These are phyloP conservation scores for Drosophila bocqueti DNA, from an alignment of 1,140 invertebrate genomes.

Conservation along the genomic window DNA sequence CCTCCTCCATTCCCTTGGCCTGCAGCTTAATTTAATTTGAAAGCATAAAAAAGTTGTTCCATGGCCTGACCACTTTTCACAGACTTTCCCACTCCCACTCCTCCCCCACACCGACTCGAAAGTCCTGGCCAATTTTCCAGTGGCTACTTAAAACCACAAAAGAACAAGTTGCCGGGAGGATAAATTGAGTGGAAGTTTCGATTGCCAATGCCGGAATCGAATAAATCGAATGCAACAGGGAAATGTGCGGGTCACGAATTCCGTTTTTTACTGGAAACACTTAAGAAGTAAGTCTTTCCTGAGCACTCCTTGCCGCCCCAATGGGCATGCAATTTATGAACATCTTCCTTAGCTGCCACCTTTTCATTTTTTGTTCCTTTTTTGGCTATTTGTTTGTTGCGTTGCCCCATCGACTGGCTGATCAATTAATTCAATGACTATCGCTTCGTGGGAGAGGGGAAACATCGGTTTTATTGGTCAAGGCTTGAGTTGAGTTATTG, in stretches of 20 bases:
- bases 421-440: conserved; percentile 74
- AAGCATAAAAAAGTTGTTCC: conserved; percentile 36
- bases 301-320: conserved; percentile 8
- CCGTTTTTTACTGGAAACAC: conserved; percentile 6
- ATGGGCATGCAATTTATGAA: conserved; percentile 55
- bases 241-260: not conserved
- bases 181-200: conserved; percentile 67
- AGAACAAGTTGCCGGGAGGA: conserved; percentile 41
- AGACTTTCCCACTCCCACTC: not conserved
- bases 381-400: conserved; percentile 64
- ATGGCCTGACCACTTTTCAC: conserved; percentile 18
- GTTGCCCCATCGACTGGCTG: conserved; percentile 15
- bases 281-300: conserved; percentile 1
- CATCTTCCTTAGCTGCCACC: conserved; percentile 12
- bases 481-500: conserved; percentile 40
- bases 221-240: conserved; percentile 60
- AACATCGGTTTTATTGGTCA: conserved; percentile 44
- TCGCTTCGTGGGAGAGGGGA: conserved; percentile 16
- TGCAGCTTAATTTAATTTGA: conserved; percentile 52
- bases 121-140: conserved; percentile 44
- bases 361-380: not conserved
- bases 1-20: not conserved
- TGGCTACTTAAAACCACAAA: conserved; percentile 54
- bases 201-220: conserved; percentile 25
- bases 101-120: not conserved